Base-by-base conservation (phyloP, 2,888 invertebrate species). In the Perizoma flavofasciatum region DNA sequence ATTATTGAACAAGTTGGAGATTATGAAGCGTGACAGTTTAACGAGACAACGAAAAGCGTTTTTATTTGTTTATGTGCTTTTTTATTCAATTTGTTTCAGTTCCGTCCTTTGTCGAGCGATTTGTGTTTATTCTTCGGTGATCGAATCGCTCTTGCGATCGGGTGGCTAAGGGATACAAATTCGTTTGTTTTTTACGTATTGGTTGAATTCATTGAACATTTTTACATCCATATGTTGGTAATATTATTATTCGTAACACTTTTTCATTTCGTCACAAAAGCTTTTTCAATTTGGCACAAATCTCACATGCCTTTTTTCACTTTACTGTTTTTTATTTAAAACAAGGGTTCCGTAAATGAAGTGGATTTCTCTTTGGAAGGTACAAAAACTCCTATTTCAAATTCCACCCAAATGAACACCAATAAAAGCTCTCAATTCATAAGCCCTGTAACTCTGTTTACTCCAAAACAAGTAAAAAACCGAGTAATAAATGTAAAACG, bases 31-130 rank as follows among this genome's bases (percentile, higher is more conserved):
- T 62, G 55, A 62, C 58, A 35, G 55, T 62, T 62, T 84, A 84
- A 84, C 79, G 78, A 84, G 78, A 63, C 46, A 63, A 63, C 65
- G 68, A 70, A 63, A 66, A 60, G 63, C 61, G 62, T 63, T 60
- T 65, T 61, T 65, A 65, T 66, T 61, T 56, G 37, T 65, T 65
- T 67, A 61, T 66, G 63, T 58, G 51, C 59, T 44, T 61, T 64
- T 67, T 64, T 57, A 63, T 65, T 63, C 44, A 53, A 47, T 58
- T 63, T 56, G 61, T 55, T 60, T 64, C 22, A 58, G 57, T 40
- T 47, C 6, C 6, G 49, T 63, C 49, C 62, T 63, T 63, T 65
- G 62, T 62, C 11, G 43, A 9, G 52, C 54, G 56, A 55, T 61
- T 49, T 63, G 61, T 51, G 55, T 66, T 68, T 61, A 58, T 65